phyloP scores from a whole-genome alignment of 2,113 vertebrate genomes.

The Camelus dromedarius region DNA sequence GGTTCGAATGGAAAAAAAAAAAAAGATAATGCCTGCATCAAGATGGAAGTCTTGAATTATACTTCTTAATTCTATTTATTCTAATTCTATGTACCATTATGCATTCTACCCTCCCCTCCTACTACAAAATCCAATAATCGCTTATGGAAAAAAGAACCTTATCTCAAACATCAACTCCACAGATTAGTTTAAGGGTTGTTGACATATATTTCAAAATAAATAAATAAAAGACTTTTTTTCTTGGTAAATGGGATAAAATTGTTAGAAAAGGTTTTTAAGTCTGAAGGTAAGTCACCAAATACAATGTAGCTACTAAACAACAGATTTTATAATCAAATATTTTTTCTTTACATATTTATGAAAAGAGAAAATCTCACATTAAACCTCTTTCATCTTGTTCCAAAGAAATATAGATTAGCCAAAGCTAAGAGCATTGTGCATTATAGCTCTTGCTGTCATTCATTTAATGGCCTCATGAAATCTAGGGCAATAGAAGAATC shows the following conservation, averaged over 20 bases:
- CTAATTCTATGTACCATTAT: neutral
- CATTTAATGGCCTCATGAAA: neutral
- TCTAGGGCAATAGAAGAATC: neutral
- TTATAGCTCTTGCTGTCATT: neutral
- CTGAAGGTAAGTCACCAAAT: constrained; percentile 41
- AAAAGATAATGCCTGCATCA: neutral
- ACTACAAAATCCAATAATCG: constrained; percentile 30
- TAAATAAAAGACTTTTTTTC: neutral
- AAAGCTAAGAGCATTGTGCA: neutral
- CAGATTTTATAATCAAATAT: neutral
- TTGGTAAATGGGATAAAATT: neutral
- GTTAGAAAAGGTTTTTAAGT: constrained; percentile 17
- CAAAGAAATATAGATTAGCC: constrained; percentile 32
- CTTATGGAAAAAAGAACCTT: neutral
- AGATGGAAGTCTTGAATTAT: neutral
- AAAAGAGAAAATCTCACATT: constrained; percentile 1
- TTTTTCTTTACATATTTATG: constrained; percentile 4
- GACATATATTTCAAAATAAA: neutral
- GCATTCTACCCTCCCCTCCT: neutral
- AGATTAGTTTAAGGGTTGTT: neutral
- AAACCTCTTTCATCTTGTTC: constrained; percentile 15
- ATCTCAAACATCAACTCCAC: neutral
- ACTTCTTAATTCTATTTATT: neutral
- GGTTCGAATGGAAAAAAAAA: neutral
- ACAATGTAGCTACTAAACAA: constrained; percentile 33